Conservation (phyloP, 2,888 invertebrate genomes). For the Amblyjoppa proteus region DNA sequence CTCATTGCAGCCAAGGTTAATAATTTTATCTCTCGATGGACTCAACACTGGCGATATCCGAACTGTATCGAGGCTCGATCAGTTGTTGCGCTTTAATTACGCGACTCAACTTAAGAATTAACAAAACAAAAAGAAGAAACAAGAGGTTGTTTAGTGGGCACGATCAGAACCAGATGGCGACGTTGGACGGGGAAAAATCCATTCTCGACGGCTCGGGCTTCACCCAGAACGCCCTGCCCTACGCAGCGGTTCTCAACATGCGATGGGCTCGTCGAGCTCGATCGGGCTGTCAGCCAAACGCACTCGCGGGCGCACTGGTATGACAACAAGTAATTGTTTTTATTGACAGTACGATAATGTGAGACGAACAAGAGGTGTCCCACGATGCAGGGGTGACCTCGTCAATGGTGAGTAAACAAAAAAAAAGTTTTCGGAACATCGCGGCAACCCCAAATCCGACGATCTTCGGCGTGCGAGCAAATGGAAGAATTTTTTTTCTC, state of each 20-base stretch:
- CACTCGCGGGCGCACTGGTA: constrained; percentile 71
- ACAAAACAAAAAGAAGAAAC: neutral
- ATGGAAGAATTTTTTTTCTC: constrained; percentile 27
- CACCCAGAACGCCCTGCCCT: constrained; percentile 29
- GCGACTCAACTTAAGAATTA: neutral
- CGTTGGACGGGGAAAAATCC: constrained; percentile 40
- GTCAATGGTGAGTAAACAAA: constrained; percentile 68
- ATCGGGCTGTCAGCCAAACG: constrained; percentile 40
- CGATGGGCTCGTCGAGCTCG: constrained; percentile 43
- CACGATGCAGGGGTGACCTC: constrained; percentile 70
- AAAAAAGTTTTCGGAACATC: neutral
- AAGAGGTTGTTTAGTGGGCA: constrained; percentile 14
- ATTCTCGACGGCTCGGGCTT: constrained; percentile 35
- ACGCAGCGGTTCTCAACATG: constrained; percentile 56
- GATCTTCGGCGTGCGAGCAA: neutral
- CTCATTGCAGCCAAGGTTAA: too few species aligned
- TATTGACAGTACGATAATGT: constrained; percentile 78
- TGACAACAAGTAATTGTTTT: constrained; percentile 80
- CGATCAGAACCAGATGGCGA: constrained; percentile 53
- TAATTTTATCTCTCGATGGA: too few species aligned
- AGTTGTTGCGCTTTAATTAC: neutral
- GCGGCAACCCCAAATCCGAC: neutral
- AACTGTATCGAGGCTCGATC: neutral
- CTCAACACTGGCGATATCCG: neutral
- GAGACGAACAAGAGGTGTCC: constrained; percentile 69